Evolutionary conservation across 37 sponge, comb jelly and placozoan genomes (phyloP), one percentile per base, ranked within the genome.

Genomic region (Halichondria panicea): DNA sequence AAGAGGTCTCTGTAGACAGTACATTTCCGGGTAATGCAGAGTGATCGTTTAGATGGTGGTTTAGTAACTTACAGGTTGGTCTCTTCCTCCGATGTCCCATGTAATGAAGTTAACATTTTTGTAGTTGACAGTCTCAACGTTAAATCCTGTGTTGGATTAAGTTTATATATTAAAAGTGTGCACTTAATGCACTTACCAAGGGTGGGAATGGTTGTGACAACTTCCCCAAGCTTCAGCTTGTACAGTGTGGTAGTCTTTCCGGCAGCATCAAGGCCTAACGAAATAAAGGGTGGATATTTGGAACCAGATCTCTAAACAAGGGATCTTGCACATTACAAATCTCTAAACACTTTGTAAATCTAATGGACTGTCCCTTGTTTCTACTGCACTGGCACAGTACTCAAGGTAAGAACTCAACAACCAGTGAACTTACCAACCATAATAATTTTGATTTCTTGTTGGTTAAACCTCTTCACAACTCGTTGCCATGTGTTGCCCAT

Each of bases 171-270:
- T 58, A 25, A 7, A 58, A 24, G 52, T 4, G 9, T n/a, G 18
- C 4, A 39, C 18, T 54, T 9, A 5, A 25, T 25, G 3, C 19
- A 71, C 85, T 55, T 76, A 92, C 93, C 95, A 28, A 94, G 90
- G 15, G 91, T 94, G 2, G 95, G 95, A 19, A 94, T 94, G 27
- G 88, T 87, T 1, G 91, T 94, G 36, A 94, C 88, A 27, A 90
- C 88, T 32, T 94, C 95, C 44, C 95, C 95, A 22, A 94, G 63
- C 65, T 87, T 94, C 25, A 94, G 85, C 73, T 87, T 87, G 72
- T 94, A 94, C n/a, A 94, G 72, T 13, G 87, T 76, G n/a, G 95
- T 90, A 4, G 95, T 94, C 63, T 94, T 94, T 25, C 95, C 95
- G 30, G 91, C 85, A 35, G 91, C 95, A 81, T 94, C 95, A 11